Evolutionary conservation across 2,888 invertebrate species (phyloP).

Genomic region (Caenorhabditis parvicauda): DNA sequence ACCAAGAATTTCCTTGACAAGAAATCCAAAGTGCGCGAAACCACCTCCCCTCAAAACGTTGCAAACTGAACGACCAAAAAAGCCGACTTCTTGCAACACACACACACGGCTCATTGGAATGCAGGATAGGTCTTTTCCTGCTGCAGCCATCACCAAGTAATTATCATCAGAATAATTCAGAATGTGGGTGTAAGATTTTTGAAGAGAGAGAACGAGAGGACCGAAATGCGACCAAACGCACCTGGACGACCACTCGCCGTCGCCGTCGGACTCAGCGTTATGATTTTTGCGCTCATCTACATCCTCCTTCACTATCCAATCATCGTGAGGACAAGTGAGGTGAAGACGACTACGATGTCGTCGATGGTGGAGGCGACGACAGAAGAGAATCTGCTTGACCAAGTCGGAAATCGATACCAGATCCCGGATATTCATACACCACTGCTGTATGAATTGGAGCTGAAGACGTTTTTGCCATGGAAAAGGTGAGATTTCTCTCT

Average conservation of each 20-base stretch:
- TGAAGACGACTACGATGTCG: constrained; percentile 6
- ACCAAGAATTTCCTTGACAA: too few relatives aligned
- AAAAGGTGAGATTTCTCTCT: constrained; percentile 16
- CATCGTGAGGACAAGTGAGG: not conserved
- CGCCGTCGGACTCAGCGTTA: constrained; percentile 18
- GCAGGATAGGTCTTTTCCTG: too few relatives aligned
- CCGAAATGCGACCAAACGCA: constrained; percentile 15
- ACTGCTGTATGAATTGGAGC: constrained; percentile 26
- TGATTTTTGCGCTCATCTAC: constrained; percentile 33
- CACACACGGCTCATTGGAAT: too few relatives aligned
- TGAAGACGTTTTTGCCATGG: constrained; percentile 39
- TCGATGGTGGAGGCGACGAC: not conserved
- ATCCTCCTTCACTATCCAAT: constrained; percentile 7
- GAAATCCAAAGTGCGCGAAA: too few relatives aligned
- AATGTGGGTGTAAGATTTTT: constrained; percentile 14
- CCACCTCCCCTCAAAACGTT: too few relatives aligned
- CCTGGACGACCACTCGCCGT: constrained; percentile 23
- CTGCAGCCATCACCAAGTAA: too few relatives aligned
- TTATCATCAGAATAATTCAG: constrained; percentile 7
- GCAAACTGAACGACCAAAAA: too few relatives aligned
- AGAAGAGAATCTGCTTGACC: constrained; percentile 17
- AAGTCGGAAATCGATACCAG: constrained; percentile 20
- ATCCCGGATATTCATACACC: constrained; percentile 38
- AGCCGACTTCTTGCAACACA: too few relatives aligned
- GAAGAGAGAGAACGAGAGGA: constrained; percentile 13